Evolutionary conservation across 2,888 invertebrate species (phyloP).

Genomic region (Habrosyne pyritoides): DNA sequence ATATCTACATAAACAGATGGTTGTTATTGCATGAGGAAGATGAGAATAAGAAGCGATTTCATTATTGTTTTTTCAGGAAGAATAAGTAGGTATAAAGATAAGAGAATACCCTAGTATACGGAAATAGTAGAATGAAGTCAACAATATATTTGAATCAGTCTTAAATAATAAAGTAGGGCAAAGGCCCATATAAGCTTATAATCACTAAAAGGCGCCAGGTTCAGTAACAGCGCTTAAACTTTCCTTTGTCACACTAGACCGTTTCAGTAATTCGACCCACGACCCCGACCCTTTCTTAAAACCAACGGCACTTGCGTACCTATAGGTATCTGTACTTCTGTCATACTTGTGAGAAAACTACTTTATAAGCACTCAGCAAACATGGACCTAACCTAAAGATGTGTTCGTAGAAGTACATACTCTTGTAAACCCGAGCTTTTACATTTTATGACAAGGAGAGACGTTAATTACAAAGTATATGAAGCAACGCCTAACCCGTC

Average conservation of each 20-base stretch:
- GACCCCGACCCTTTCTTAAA: constrained; percentile 35
- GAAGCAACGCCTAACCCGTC: background rate
- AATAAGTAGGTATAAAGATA: no score
- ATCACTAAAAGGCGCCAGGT: constrained; percentile 40
- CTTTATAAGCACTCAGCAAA: constrained; percentile 28
- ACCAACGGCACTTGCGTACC: constrained; percentile 18
- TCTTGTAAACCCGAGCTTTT: constrained; percentile 5
- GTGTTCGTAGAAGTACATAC: constrained; percentile 9
- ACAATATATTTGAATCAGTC: constrained; percentile 10
- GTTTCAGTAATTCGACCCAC: constrained; percentile 39
- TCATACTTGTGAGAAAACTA: constrained; percentile 28
- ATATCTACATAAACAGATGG: background rate
- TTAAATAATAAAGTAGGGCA: constrained; percentile 43
- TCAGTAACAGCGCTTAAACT: constrained; percentile 47
- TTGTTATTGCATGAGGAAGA: background rate
- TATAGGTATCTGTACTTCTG: constrained; percentile 24
- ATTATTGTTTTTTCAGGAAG: background rate
- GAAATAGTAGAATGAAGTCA: background rate
- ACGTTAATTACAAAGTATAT: background rate
- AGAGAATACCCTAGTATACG: no score
- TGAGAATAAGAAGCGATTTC: background rate
- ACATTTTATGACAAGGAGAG: constrained; percentile 10
- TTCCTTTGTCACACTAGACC: constrained; percentile 37
- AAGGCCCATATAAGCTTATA: constrained; percentile 37
- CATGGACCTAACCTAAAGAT: constrained; percentile 12